Conservation (phyloP, 2,888 invertebrate species). For the Anodontia alba region DNA sequence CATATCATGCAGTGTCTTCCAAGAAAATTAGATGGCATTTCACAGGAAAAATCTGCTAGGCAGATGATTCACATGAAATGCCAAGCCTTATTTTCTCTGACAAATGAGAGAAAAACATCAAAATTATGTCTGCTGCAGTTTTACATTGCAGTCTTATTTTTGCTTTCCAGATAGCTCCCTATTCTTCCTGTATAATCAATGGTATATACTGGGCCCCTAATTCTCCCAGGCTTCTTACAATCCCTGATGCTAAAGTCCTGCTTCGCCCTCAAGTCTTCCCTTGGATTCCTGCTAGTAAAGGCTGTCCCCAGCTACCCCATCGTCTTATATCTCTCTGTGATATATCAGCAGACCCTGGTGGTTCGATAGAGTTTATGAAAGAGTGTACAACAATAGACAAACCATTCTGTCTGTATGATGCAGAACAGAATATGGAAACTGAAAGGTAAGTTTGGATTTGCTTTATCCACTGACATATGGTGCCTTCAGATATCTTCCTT, state of each 20-base stretch:
- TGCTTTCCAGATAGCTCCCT: constrained; percentile 93
- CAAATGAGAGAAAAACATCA: too few relatives aligned
- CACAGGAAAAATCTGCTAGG: too few relatives aligned
- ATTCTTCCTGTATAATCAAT: constrained; percentile 98
- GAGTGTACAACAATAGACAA: constrained; percentile 99
- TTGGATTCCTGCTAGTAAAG: constrained; percentile 92
- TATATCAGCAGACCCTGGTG: constrained; percentile 99
- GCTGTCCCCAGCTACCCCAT: constrained; percentile 84
- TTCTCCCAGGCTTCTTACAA: constrained; percentile 97
- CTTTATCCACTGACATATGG: too few relatives aligned
- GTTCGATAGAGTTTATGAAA: constrained; percentile 99
- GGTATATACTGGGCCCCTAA: constrained; percentile 99
- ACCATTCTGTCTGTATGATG: constrained; percentile 99
- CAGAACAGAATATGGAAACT: constrained; percentile 98
- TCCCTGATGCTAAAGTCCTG: constrained; percentile 98
- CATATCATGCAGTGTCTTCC: too few relatives aligned
- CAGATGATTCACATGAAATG: too few relatives aligned
- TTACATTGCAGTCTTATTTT: too few relatives aligned
- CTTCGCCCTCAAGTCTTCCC: constrained; percentile 93
- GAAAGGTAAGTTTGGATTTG: constrained; percentile 88
- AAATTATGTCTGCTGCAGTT: too few relatives aligned
- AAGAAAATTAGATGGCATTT: too few relatives aligned
- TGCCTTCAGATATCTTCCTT: too few relatives aligned
- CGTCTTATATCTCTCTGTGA: constrained; percentile 96
- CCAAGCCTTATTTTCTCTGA: too few relatives aligned